phyloP scores from a whole-genome alignment of 1,140 invertebrate genomes.

The Leptinotarsa undecemlineata region DNA sequence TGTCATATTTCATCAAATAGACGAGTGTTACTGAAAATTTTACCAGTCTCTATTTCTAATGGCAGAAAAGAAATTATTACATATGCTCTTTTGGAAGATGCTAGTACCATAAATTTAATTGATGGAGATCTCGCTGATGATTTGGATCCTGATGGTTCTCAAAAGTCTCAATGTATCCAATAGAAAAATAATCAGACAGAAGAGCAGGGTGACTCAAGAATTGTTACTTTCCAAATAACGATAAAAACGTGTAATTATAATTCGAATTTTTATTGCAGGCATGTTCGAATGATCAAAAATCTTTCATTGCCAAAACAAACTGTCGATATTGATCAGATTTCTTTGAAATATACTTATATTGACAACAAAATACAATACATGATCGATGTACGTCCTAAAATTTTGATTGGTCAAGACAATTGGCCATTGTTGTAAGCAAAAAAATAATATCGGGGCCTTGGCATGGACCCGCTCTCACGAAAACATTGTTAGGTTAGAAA shows the following conservation, averaged over 20 bases:
- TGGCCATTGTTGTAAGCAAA: too few species aligned
- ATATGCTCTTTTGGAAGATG: background rate
- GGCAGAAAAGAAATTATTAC: background rate
- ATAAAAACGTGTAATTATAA: background rate
- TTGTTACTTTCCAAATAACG: background rate
- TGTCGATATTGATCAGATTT: too few species aligned
- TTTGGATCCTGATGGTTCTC: background rate
- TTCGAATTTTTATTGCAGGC: background rate
- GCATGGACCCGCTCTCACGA: too few species aligned
- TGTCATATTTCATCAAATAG: background rate
- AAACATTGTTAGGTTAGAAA: too few species aligned
- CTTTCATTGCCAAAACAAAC: too few species aligned
- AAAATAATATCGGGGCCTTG: too few species aligned
- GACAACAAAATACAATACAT: background rate
- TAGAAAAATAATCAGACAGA: background rate
- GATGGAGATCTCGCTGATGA: background rate
- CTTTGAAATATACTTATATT: background rate
- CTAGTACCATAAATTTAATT: background rate
- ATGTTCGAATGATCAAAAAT: background rate
- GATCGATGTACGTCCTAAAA: background rate
- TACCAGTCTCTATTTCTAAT: background rate
- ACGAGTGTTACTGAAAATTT: background rate
- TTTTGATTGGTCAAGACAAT: background rate
- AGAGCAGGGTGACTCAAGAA: background rate
- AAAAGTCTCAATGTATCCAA: background rate